Evolutionary conservation across 2,888 invertebrate genomes (phyloP).

Genomic region (Thecocarcelia acutangulata): DNA sequence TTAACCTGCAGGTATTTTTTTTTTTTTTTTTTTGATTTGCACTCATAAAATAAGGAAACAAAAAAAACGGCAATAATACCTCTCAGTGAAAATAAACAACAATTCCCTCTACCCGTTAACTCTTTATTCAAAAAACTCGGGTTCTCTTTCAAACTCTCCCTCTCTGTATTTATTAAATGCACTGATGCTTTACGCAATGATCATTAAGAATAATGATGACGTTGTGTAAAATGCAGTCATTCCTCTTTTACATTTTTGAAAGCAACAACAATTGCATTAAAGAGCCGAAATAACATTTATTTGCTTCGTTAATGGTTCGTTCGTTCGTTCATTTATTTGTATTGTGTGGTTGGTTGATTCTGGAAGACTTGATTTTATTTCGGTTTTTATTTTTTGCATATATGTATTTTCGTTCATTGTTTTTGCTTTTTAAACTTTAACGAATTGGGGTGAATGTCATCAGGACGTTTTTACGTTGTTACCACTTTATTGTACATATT

Average conservation of each 20-base stretch:
- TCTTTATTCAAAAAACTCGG: not conserved
- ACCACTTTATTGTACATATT: constrained; percentile 44
- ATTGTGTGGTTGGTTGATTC: constrained; percentile 7
- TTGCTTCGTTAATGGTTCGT: constrained; percentile 20
- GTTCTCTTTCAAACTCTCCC: constrained; percentile 6
- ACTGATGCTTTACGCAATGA: constrained; percentile 13
- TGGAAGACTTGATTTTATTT: constrained; percentile 7
- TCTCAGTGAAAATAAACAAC: not conserved
- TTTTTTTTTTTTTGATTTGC: not conserved
- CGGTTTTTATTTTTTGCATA: not conserved
- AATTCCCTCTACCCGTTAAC: not conserved
- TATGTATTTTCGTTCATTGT: constrained; percentile 6
- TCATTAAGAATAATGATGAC: constrained; percentile 49
- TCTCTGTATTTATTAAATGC: not conserved
- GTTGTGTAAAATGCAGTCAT: constrained; percentile 65
- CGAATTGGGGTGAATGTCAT: constrained; percentile 80
- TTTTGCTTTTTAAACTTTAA: constrained; percentile 56
- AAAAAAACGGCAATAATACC: not conserved
- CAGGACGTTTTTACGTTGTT: constrained; percentile 73
- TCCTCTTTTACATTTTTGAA: constrained; percentile 50
- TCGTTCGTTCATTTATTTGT: constrained; percentile 7
- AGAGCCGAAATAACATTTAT: constrained; percentile 11
- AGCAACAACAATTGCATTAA: constrained; percentile 5
- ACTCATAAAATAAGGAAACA: not conserved
- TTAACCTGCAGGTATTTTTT: not conserved